Conservation (phyloP, 2,797 vertebrate species). For the Sylvia borin region DNA sequence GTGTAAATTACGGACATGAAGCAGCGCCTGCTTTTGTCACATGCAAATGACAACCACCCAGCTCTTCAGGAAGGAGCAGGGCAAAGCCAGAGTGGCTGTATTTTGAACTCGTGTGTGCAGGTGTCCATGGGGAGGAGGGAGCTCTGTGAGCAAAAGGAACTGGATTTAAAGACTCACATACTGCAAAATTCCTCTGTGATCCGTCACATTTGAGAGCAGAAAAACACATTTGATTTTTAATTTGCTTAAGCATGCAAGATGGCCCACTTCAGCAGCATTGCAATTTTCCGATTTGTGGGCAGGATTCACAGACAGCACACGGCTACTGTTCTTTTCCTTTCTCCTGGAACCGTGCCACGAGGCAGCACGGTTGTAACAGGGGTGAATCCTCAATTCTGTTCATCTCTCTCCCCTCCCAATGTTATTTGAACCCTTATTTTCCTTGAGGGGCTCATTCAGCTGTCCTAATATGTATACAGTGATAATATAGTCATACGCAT, state of each 20-base stretch:
- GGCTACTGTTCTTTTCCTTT: constrained; percentile 47
- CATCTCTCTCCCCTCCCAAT: constrained; percentile 59
- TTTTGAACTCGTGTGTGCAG: background rate
- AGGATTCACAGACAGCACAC: constrained; percentile 55
- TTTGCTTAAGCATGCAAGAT: constrained; percentile 71
- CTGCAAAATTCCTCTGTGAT: constrained; percentile 45
- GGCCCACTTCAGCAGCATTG: constrained; percentile 61
- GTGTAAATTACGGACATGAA: constrained; percentile 53
- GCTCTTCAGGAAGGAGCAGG: background rate
- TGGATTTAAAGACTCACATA: background rate
- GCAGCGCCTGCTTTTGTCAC: constrained; percentile 22
- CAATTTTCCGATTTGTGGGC: constrained; percentile 58
- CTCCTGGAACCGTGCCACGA: constrained; percentile 54
- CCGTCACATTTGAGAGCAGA: constrained; percentile 50
- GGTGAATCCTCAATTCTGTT: constrained; percentile 69
- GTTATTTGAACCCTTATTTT: constrained; percentile 75
- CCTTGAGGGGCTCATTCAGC: constrained; percentile 75
- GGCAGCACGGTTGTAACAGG: constrained; percentile 63
- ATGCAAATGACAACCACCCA: constrained; percentile 32
- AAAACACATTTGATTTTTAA: constrained; percentile 70
- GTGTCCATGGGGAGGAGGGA: background rate
- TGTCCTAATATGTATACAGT: constrained; percentile 73
- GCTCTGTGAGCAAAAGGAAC: background rate
- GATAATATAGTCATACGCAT: constrained; percentile 72
- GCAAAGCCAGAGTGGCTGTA: background rate